Evolutionary conservation across 2,797 vertebrate genomes (phyloP), one percentile per base, ranked within the genome.

Genomic region (Clarias pachynema): DNA sequence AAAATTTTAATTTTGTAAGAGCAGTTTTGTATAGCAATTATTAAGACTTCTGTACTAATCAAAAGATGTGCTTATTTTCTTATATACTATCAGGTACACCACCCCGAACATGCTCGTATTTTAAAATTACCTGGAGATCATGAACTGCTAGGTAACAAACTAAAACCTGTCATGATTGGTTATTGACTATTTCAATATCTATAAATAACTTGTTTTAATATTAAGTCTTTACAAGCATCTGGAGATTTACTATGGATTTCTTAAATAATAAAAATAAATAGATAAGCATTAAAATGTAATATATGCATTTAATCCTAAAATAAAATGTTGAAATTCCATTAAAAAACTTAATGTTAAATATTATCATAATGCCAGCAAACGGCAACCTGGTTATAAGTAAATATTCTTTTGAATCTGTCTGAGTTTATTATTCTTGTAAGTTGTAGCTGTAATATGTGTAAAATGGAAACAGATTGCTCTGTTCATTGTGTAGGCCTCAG

Each of bases 381-480:
- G 26, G 29, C 34, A 75, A 68, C 34, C 7, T 18, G 29, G 0
- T 53, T 5, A 16, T 53, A 53, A 20, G 73, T 40, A 78, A 53
- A 70, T 59, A 22, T 6, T 29, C 2, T 14, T 53, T 53, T 14
- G 2, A 56, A 16, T 75, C 20, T 62, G 26, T 29, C 40, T 77
- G 14, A 69, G 56, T 87, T 56, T 73, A 84, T 87, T 79, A 83
- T 73, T 72, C 49, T 68, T 62, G 69, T 20, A 29, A 79, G 66
- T 62, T 72, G 70, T 79, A 84, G 65, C 57, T 86, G 86, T 85
- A 81, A 83, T 85, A 85, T 82, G 85, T 91, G 89, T 85, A 91
- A 93, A 94, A 95, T 91, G 89, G 93, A 95, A 96, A 94, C 91
- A 94, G 90, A 95, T 93, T 92, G 93, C 90, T 86, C 83, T 92